Evolutionary conservation across 2,113 vertebrate genomes (phyloP).

Genomic region (Gobiocypris rarus): DNA sequence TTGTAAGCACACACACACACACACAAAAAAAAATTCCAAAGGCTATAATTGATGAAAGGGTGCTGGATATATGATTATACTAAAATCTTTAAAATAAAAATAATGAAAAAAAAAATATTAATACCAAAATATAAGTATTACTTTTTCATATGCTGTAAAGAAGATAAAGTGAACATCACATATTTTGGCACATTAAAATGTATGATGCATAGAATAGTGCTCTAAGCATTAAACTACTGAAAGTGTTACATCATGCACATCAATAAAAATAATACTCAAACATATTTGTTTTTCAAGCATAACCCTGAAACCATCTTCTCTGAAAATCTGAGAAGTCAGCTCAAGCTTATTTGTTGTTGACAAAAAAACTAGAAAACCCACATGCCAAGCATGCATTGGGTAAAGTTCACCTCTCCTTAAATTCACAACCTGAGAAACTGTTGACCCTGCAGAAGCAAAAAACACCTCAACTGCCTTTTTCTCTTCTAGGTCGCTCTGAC

Average conservation of each 20-base stretch:
- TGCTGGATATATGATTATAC: background rate
- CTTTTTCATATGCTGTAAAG: no score
- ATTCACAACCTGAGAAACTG: conserved; percentile 39
- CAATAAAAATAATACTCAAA: conserved; percentile 32
- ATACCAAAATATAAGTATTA: background rate
- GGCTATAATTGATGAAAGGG: no score
- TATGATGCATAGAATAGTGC: conserved; percentile 51
- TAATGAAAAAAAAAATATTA: background rate
- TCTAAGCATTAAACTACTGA: conserved; percentile 32
- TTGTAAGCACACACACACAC: conserved; percentile 31
- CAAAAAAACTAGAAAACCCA: conserved; percentile 42
- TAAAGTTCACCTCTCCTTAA: conserved; percentile 43
- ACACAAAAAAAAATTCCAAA: background rate
- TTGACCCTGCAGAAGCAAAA: conserved; percentile 43
- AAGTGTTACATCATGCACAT: conserved; percentile 44
- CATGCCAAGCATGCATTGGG: conserved; percentile 21
- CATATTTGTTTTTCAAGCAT: conserved; percentile 18
- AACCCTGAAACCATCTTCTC: background rate
- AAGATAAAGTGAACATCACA: conserved; percentile 7
- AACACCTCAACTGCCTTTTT: conserved; percentile 30
- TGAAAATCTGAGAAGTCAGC: conserved; percentile 1
- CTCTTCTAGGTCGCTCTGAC: conserved; percentile 37
- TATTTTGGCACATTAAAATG: conserved; percentile 44
- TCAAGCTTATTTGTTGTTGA: conserved; percentile 2
- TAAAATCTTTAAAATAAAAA: background rate